Percentiles rank a stretch among this genome's conserved stretches.
Evolutionary conservation across 2,797 vertebrate genomes (phyloP).

Genomic region (Anguilla anguilla): DNA sequence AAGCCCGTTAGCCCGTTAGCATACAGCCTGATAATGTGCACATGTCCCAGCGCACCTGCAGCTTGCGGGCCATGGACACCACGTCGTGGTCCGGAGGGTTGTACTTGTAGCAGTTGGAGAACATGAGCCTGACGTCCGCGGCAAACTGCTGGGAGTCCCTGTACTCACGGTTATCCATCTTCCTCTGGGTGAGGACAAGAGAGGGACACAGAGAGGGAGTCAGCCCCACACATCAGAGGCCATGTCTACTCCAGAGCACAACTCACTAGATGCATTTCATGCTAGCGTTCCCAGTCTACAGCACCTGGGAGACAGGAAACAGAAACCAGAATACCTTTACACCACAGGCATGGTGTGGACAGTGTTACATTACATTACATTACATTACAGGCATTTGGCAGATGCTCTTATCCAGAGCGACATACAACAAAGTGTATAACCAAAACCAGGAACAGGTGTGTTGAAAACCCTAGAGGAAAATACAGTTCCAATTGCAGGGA

Average conservation of each 20-base stretch:
- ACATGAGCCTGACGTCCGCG: constrained; percentile 89
- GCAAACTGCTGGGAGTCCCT: constrained; percentile 89
- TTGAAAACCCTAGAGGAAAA: no score
- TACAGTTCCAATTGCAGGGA: no score
- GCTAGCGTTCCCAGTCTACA: neutral
- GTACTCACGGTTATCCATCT: constrained; percentile 92
- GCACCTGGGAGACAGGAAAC: neutral
- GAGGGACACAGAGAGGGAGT: neutral
- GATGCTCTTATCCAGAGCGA: no score
- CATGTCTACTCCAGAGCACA: neutral
- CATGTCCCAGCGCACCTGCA: constrained; percentile 74
- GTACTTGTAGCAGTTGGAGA: constrained; percentile 97
- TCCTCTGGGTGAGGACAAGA: constrained; percentile 71
- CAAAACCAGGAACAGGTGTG: no score
- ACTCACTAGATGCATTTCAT: neutral
- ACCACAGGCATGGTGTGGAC: neutral
- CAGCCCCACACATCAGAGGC: neutral
- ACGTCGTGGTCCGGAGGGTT: constrained; percentile 93
- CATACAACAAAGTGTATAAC: no score
- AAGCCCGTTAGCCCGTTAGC: neutral
- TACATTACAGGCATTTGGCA: no score
- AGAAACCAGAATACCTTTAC: neutral
- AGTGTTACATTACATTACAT: no score
- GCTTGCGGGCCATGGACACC: constrained; percentile 88
- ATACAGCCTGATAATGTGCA: neutral